Conservation (phyloP, 1,140 invertebrate genomes). For the Stenopsyche tienmushanensis region DNA sequence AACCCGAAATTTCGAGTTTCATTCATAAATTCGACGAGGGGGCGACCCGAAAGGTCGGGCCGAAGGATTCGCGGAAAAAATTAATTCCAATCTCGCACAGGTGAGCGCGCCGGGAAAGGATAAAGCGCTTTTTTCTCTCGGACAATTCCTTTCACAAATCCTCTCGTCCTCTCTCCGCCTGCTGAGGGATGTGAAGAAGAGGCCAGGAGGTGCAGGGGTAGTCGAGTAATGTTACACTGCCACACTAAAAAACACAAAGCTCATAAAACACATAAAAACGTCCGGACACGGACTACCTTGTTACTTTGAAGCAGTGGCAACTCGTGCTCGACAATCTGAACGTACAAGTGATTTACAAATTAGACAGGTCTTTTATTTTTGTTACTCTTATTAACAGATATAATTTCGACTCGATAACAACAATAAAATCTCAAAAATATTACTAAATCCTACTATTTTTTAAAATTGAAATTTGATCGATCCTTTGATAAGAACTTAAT, state of each 20-base stretch:
- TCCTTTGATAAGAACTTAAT: no score
- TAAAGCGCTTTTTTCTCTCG: neutral
- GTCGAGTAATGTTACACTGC: conserved; percentile 31
- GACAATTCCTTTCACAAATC: conserved; percentile 10
- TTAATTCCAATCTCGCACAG: conserved; percentile 24
- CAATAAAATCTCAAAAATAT: no score
- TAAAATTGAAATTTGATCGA: no score
- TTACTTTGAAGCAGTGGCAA: conserved; percentile 14
- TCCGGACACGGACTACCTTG: conserved; percentile 34
- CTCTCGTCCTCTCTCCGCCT: neutral
- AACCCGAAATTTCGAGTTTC: no score
- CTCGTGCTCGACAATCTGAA: neutral
- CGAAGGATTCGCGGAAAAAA: conserved; percentile 14
- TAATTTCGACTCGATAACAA: no score
- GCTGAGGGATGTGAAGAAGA: neutral
- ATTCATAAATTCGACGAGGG: no score
- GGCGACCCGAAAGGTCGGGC: no score
- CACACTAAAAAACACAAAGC: conserved; percentile 37
- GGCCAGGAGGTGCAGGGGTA: conserved; percentile 8
- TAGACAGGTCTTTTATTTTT: no score
- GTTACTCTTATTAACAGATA: no score
- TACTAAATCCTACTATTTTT: no score
- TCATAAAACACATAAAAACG: conserved; percentile 42
- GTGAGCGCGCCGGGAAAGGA: neutral
- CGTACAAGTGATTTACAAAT: no score